Percentiles rank a stretch among this genome's conserved stretches.
Evolutionary conservation across 2,113 vertebrate genomes (phyloP).

Genomic region (Ameiurus melas): DNA sequence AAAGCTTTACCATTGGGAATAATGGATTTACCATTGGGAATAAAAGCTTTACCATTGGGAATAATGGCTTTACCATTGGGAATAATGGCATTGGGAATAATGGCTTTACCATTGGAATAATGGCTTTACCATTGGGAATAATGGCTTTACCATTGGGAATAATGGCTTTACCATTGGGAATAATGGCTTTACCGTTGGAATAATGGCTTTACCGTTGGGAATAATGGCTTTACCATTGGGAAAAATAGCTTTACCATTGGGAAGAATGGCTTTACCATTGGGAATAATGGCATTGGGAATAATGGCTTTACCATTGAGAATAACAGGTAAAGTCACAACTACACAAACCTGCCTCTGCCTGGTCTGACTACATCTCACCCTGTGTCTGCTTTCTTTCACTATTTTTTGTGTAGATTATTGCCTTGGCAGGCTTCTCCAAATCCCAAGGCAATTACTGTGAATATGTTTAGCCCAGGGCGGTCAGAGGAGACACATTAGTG

Average conservation of each 20-base stretch:
- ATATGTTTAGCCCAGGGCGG: slow-evolving; percentile 51
- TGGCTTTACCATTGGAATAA: no score
- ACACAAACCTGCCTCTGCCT: slow-evolving; percentile 30
- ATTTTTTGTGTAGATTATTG: slow-evolving; percentile 12
- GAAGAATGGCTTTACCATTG: slow-evolving; percentile 49
- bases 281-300: slow-evolving; percentile 66
- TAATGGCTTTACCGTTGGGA: no score
- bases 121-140: no score
- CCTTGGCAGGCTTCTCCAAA: background rate
- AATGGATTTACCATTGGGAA: no score
- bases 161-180: no score
- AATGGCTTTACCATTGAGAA: slow-evolving; percentile 63
- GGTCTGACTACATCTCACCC: slow-evolving; percentile 36
- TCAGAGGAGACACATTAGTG: slow-evolving; percentile 54
- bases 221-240: slow-evolving; percentile 19
- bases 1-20: no score
- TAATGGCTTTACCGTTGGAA: no score
- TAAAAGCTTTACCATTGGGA: no score
- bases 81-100: no score
- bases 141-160: no score
- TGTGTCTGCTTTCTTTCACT: slow-evolving; percentile 9
- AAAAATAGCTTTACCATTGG: background rate
- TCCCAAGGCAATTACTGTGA: slow-evolving; percentile 38
- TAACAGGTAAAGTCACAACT: slow-evolving; percentile 46
- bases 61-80: no score